Conservation (phyloP, 2,888 invertebrate species). For the Tipula vernalis region DNA sequence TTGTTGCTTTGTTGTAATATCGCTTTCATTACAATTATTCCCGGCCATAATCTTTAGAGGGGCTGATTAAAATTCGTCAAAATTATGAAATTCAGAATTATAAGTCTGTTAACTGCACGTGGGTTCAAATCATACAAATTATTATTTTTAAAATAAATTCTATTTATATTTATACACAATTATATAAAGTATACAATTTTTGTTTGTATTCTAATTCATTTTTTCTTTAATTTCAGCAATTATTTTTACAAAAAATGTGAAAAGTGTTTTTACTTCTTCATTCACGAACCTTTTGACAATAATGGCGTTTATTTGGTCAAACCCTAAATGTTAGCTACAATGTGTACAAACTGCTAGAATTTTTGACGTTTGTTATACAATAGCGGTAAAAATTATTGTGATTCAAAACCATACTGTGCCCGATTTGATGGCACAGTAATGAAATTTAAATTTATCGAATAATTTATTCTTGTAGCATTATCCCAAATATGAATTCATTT, state of each 20-base stretch:
- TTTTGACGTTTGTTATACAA: not conserved
- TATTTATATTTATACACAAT: not conserved
- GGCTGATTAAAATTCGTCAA: not conserved
- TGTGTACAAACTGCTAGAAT: not conserved
- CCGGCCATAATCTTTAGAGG: not conserved
- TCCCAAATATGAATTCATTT: too few species aligned
- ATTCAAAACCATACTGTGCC: not conserved
- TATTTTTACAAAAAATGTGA: not conserved
- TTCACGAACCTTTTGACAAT: not conserved
- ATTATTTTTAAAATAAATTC: not conserved
- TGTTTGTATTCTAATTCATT: not conserved
- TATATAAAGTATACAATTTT: not conserved
- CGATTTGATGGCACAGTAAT: too few species aligned
- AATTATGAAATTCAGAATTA: not conserved
- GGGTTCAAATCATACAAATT: not conserved
- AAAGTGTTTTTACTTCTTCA: not conserved
- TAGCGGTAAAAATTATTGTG: not conserved
- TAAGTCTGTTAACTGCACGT: not conserved
- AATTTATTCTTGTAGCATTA: too few species aligned
- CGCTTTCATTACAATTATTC: not conserved
- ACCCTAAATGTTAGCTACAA: not conserved
- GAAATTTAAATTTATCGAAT: too few species aligned
- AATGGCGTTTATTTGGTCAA: not conserved
- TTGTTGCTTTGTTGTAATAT: not conserved
- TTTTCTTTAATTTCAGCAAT: not conserved